A percentile compares a stretch with the other conserved stretches of the same genome.
Conservation (phyloP, 2,888 invertebrate genomes). For the Drosophila sordidapex region DNA sequence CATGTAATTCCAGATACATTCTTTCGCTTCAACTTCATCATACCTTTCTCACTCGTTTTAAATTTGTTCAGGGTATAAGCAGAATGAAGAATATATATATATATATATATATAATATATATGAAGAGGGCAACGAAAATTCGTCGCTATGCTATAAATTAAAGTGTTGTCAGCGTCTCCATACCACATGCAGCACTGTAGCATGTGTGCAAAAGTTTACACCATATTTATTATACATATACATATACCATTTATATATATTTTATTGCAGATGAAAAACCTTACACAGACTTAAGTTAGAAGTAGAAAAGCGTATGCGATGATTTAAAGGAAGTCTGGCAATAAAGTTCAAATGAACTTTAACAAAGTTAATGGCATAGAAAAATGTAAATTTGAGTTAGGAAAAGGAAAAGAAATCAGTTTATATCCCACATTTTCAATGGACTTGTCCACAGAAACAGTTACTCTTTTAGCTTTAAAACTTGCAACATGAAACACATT, state of each 20-base stretch:
- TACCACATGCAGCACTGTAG: conserved; percentile 48
- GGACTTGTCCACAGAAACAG: neutral
- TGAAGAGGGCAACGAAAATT: conserved; percentile 51
- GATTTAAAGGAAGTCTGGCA: neutral
- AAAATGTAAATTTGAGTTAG: neutral
- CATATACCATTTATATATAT: conserved; percentile 2
- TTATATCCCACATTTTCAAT: neutral
- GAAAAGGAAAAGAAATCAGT: neutral
- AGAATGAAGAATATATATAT: neutral
- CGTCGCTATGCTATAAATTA: conserved; percentile 71
- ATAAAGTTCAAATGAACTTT: neutral
- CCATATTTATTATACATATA: conserved; percentile 64
- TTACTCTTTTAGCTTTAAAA: conserved; percentile 1
- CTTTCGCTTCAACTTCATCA: neutral
- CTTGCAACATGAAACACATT: neutral
- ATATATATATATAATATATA: neutral
- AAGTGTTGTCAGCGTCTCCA: conserved; percentile 62
- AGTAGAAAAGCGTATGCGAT: neutral
- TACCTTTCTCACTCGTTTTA: neutral
- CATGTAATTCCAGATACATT: neutral
- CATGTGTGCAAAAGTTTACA: conserved; percentile 59
- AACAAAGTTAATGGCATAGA: neutral
- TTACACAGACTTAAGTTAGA: neutral
- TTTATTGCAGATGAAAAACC: conserved; percentile 45
- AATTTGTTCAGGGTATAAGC: neutral